These are phyloP conservation scores for Lutjanus argentimaculatus DNA, from an alignment of 2,797 vertebrate species.

Conservation along the genomic window DNA sequence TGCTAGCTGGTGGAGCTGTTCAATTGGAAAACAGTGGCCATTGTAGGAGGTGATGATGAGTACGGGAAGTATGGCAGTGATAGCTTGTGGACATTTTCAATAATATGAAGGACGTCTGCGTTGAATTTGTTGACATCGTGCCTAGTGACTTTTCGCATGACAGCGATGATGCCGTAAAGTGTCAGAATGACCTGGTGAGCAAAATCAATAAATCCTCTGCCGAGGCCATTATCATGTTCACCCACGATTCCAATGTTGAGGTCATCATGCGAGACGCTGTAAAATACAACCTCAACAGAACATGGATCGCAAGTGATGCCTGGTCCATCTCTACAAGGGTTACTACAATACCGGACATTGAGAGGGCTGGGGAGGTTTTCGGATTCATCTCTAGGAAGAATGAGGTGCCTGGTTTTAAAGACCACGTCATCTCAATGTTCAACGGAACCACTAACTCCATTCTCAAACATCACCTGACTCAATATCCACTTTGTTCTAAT, in stretches of 20 bases:
- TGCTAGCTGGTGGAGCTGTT: slow-evolving; percentile 51
- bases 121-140: slow-evolving; percentile 62
- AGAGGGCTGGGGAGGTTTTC: slow-evolving; percentile 56
- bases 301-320: slow-evolving; percentile 76
- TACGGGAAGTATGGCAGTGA: slow-evolving; percentile 72
- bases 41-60: slow-evolving; percentile 72
- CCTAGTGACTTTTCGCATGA: slow-evolving; percentile 31
- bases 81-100: neutral
- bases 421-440: slow-evolving; percentile 52
- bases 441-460: slow-evolving; percentile 13
- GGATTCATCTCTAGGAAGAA: slow-evolving; percentile 68
- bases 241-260: slow-evolving; percentile 37
- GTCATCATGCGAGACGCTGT: slow-evolving; percentile 56
- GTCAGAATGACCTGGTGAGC: neutral
- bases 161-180: rapidly evolving
- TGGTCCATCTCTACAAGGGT: slow-evolving; percentile 67
- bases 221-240: slow-evolving; percentile 78
- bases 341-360: neutral
- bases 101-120: slow-evolving; percentile 11
- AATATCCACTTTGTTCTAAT: slow-evolving; percentile 26
- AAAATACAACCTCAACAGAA: slow-evolving; percentile 44
- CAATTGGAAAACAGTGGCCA: slow-evolving; percentile 65
- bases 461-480: neutral
- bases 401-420: slow-evolving; percentile 64
- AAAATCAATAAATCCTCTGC: slow-evolving; percentile 37